Percentiles rank a stretch among this genome's conserved stretches.
Evolutionary conservation across 2,888 invertebrate genomes (phyloP).

Genomic region (Leucoma salicis): DNA sequence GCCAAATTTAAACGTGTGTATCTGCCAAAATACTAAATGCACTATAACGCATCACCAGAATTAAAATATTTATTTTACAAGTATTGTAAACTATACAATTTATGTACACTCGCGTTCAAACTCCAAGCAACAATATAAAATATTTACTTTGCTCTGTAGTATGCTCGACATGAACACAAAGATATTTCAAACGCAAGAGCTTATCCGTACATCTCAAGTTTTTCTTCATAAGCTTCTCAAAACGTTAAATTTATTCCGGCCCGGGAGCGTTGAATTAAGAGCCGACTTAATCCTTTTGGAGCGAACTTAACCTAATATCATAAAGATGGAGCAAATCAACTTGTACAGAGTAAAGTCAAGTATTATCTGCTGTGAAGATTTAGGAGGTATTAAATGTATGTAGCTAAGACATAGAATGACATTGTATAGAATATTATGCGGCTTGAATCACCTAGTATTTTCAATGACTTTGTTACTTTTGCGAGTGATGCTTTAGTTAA

Average conservation of each 20-base stretch:
- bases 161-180: conserved; percentile 38
- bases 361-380: conserved; percentile 75
- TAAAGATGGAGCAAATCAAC: conserved; percentile 78
- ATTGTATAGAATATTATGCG: too few species aligned
- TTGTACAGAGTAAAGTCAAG: conserved; percentile 77
- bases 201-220: conserved; percentile 68
- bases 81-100: conserved; percentile 45
- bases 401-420: conserved; percentile 25
- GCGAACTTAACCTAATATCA: conserved; percentile 79
- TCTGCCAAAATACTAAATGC: conserved; percentile 37
- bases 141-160: conserved; percentile 27
- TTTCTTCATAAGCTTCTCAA: conserved; percentile 76
- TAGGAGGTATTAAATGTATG: conserved; percentile 70
- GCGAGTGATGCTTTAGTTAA: too few species aligned
- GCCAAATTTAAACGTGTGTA: conserved; percentile 41
- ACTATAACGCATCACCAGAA: conserved; percentile 26
- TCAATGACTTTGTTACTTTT: too few species aligned
- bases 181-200: conserved; percentile 53
- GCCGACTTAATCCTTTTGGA: conserved; percentile 77
- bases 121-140: conserved; percentile 23
- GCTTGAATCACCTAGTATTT: too few species aligned
- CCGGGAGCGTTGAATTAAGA: conserved; percentile 77
- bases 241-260: conserved; percentile 79
- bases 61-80: conserved; percentile 40
- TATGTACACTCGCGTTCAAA: conserved; percentile 54